A percentile compares a stretch with the other conserved stretches of the same genome.
phyloP scores from a whole-genome alignment of 2,113 vertebrate genomes.

The Perca schrenkii region DNA sequence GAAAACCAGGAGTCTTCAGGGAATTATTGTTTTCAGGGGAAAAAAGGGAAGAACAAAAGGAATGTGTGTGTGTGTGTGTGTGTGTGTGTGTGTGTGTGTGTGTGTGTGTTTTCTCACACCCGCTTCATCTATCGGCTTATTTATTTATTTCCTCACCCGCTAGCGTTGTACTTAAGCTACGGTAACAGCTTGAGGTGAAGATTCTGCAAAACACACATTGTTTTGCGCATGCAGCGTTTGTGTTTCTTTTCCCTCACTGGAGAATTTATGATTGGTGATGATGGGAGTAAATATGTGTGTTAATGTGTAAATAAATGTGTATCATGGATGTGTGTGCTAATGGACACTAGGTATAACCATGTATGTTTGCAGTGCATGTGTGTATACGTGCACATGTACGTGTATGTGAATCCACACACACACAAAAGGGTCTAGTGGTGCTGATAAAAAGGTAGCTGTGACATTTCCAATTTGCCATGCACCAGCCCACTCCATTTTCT shows the following conservation, averaged over 20 bases:
- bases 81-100: conserved; percentile 73
- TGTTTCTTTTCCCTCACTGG: conserved; percentile 4
- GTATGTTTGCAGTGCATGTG: conserved; percentile 54
- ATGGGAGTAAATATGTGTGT: conserved; percentile 58
- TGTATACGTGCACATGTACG: conserved; percentile 43
- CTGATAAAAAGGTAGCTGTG: conserved; percentile 96
- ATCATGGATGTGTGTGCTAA: conserved; percentile 41
- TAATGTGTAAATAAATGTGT: conserved; percentile 74
- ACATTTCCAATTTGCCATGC: conserved; percentile 99
- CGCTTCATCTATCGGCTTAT: conserved; percentile 73
- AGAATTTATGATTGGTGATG: conserved; percentile 62
- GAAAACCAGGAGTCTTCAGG: conserved; percentile 80
- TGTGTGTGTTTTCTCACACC: conserved; percentile 63
- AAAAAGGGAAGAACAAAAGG: conserved; percentile 81
- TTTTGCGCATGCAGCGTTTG: conserved; percentile 76
- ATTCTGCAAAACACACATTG: conserved; percentile 87
- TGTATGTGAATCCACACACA: conserved; percentile 61
- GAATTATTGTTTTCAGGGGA: conserved; percentile 82
- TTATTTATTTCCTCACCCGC: conserved; percentile 74
- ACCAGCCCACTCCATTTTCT: conserved; percentile 97
- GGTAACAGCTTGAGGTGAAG: conserved; percentile 87
- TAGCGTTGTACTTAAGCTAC: conserved; percentile 77
- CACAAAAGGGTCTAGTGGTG: conserved; percentile 88
- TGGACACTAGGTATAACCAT: conserved; percentile 59
- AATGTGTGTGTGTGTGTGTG: conserved; percentile 62